Conservation (phyloP, 2,113 vertebrate species). For the Empidonax traillii region DNA sequence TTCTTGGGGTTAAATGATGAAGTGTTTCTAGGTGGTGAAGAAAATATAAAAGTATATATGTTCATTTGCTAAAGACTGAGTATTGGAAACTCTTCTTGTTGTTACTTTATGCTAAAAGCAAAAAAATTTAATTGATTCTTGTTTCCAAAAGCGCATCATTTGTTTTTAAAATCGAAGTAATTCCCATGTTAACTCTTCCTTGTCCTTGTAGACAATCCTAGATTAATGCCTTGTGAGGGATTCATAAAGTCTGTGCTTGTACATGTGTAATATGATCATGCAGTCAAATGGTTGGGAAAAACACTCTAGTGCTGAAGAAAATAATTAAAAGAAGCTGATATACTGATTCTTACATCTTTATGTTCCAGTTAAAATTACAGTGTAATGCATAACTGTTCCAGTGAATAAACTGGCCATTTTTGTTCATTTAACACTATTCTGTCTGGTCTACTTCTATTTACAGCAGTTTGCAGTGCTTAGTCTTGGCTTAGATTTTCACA, state of each 20-base stretch:
- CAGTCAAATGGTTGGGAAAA: slow-evolving; percentile 66
- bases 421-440: slow-evolving; percentile 71
- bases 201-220: slow-evolving; percentile 70
- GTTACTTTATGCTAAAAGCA: slow-evolving; percentile 66
- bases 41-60: slow-evolving; percentile 61
- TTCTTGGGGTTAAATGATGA: slow-evolving; percentile 66
- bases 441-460: slow-evolving; percentile 42
- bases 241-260: slow-evolving; percentile 64
- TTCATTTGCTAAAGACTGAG: slow-evolving; percentile 64
- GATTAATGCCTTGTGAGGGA: slow-evolving; percentile 65
- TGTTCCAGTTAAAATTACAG: slow-evolving; percentile 73
- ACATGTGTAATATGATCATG: slow-evolving; percentile 67
- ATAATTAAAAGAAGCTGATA: slow-evolving; percentile 64
- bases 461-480: not conserved
- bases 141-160: slow-evolving; percentile 59
- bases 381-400: slow-evolving; percentile 79
- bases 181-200: slow-evolving; percentile 60
- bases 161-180: slow-evolving; percentile 64
- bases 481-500: not conserved
- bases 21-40: slow-evolving; percentile 69
- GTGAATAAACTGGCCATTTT: slow-evolving; percentile 80
- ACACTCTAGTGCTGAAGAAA: slow-evolving; percentile 71
- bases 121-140: slow-evolving; percentile 60
- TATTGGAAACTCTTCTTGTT: slow-evolving; percentile 61
- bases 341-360: slow-evolving; percentile 71